A percentile compares a stretch with the other conserved stretches of the same genome.
Evolutionary conservation across 1,140 invertebrate species (phyloP).

Genomic region (Drosophila sulfurigaster): DNA sequence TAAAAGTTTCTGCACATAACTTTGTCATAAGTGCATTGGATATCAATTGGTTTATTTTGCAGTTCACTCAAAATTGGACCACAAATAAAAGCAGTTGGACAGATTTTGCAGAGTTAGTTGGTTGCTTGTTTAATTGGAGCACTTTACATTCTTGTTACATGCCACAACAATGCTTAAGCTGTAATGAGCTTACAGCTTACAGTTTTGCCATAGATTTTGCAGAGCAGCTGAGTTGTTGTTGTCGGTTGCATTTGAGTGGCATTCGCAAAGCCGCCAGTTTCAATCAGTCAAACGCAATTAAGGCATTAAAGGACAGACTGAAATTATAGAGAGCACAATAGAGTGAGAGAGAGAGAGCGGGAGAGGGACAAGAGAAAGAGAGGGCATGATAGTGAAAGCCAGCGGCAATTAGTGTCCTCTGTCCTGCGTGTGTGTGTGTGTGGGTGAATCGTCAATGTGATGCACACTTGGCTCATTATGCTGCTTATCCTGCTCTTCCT

Average conservation of each 20-base stretch:
- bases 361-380: neutral
- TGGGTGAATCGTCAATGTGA: constrained; percentile 18
- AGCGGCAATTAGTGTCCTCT: constrained; percentile 63
- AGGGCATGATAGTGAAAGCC: constrained; percentile 18
- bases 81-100: too few species aligned
- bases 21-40: neutral
- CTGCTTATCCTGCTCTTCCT: constrained; percentile 48
- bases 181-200: neutral
- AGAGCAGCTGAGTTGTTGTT: neutral
- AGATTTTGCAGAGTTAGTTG: neutral
- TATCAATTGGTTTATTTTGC: neutral
- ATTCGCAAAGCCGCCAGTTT: constrained; percentile 61
- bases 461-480: constrained; percentile 66
- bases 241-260: constrained; percentile 21
- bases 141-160: neutral
- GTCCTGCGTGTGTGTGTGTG: constrained; percentile 28
- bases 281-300: constrained; percentile 78
- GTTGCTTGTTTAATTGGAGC: neutral
- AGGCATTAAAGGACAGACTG: constrained; percentile 60
- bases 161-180: constrained; percentile 5
- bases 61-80: too few species aligned
- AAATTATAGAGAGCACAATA: neutral
- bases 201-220: constrained; percentile 4
- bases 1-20: neutral
- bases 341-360: neutral